Base-by-base conservation (phyloP, 2,888 invertebrate genomes). In the Ypsolopha scabrella region DNA sequence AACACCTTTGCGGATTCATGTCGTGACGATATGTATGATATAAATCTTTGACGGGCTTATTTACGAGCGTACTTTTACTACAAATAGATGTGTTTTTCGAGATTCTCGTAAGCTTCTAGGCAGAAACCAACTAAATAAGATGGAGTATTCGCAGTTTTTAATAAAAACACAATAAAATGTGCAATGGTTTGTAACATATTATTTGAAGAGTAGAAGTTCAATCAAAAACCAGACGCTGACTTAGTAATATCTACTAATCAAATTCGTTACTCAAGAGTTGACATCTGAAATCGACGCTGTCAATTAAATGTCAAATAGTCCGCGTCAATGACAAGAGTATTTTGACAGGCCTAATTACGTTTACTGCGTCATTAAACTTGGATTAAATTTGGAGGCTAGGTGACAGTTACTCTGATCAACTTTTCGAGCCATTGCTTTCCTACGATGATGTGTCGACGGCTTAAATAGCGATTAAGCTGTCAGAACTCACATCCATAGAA, bases 331-430 rank as follows among this genome's bases (percentile, higher is more conserved):
- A 76, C 73, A 72, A 59, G 74, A 64, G 72, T 81, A 80, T 82
- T 81, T 75, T 83, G 81, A 82, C 81, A 71, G 67, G 65, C 72
- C 68, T 75, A 79, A 82, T 81, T 81, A 80, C 73, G 72, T 50
- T 63, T 58, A 61, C 56, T 58, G 56, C 55, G 54, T 59, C 54
- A 55, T n/a, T n/a, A n/a, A 50, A 52, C 52, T 44, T 60, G 71
- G 76, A 77, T 79, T 80, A 76, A 80, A 80, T 80, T 76, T 72
- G 52, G 48, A 64, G 68, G 66, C 69, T 72, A 76, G 75, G 75
- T 78, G 83, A 80, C 82, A 80, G 76, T 59, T 60, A 68, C 71
- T 80, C 75, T 74, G 80, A 83, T 83, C 82, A 81, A 83, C 80
- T 83, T 83, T 77, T 68, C 81, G 65, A 69, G 59, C 75, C 78